Percentiles rank a stretch among this genome's conserved stretches.
phyloP scores from a whole-genome alignment of 1,140 invertebrate species.

The Tetramorium parvispinum region DNA sequence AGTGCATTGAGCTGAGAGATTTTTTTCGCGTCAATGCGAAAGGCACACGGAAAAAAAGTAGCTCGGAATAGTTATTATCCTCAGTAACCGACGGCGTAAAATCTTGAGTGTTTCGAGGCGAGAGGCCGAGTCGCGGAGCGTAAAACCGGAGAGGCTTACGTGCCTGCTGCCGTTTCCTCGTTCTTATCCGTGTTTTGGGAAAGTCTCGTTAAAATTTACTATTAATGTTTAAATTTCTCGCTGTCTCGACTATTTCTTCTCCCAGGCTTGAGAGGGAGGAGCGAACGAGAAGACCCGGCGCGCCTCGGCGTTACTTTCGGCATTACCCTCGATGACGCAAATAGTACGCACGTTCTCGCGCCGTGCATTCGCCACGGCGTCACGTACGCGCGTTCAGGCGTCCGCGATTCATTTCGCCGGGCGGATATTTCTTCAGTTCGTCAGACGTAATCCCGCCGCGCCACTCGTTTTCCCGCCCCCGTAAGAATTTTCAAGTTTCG shows the following conservation, averaged over 20 bases:
- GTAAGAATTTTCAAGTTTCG: constrained; percentile 54
- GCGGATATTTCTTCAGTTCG: constrained; percentile 37
- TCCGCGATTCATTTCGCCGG: constrained; percentile 47
- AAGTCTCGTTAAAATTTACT: constrained; percentile 16
- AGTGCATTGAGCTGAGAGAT: neutral
- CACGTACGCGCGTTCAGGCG: constrained; percentile 29
- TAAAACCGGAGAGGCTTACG: neutral
- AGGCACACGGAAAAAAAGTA: neutral
- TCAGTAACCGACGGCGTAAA: neutral
- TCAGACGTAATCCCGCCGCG: constrained; percentile 18
- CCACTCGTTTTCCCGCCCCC: neutral
- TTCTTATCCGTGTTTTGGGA: neutral
- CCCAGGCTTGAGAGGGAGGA: too few relatives aligned
- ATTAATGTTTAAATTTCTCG: constrained; percentile 28
- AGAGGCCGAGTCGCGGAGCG: neutral
- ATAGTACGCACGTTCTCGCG: constrained; percentile 4
- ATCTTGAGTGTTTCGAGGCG: neutral
- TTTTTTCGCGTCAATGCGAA: neutral
- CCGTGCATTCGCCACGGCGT: neutral
- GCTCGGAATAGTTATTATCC: neutral
- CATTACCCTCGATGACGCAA: constrained; percentile 18
- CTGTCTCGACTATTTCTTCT: neutral
- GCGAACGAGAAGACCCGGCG: neutral
- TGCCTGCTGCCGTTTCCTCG: neutral
- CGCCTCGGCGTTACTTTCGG: neutral